Evolutionary conservation across 1,140 invertebrate species (phyloP).

Genomic region (Zaprionus inermis): DNA sequence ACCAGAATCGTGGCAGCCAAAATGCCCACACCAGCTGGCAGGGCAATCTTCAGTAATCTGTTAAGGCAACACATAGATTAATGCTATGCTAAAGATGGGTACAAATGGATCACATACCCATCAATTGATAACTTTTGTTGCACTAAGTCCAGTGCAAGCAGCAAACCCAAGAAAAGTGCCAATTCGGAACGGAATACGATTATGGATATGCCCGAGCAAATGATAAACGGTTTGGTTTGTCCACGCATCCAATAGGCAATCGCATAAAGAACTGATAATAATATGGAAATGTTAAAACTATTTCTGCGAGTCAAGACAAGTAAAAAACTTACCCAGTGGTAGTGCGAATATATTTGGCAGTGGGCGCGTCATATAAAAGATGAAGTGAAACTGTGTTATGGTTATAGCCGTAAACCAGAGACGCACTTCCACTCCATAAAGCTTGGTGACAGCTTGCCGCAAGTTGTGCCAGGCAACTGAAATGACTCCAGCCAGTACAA

Average conservation of each 20-base stretch:
- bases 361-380: conserved; percentile 97
- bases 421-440: conserved; percentile 91
- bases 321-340: conserved; percentile 90
- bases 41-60: conserved; percentile 89
- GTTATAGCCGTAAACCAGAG: conserved; percentile 94
- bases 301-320: not conserved
- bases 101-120: conserved; percentile 83
- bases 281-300: not conserved
- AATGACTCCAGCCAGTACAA: conserved; percentile 90
- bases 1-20: conserved; percentile 90
- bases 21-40: conserved; percentile 89
- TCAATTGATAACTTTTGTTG: conserved; percentile 86
- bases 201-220: conserved; percentile 93
- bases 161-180: conserved; percentile 93
- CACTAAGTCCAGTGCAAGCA: conserved; percentile 92
- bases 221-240: conserved; percentile 91
- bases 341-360: conserved; percentile 98
- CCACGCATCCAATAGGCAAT: conserved; percentile 93
- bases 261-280: conserved; percentile 93
- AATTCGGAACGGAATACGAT: conserved; percentile 97
- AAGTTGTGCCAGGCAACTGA: conserved; percentile 90
- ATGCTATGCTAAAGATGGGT: not conserved
- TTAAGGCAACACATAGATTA: conserved; percentile 70
- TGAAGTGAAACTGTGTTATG: conserved; percentile 97
- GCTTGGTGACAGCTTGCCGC: conserved; percentile 88